Evolutionary conservation across 2,113 vertebrate species (phyloP).

Genomic region (Ailuropoda melanoleuca): DNA sequence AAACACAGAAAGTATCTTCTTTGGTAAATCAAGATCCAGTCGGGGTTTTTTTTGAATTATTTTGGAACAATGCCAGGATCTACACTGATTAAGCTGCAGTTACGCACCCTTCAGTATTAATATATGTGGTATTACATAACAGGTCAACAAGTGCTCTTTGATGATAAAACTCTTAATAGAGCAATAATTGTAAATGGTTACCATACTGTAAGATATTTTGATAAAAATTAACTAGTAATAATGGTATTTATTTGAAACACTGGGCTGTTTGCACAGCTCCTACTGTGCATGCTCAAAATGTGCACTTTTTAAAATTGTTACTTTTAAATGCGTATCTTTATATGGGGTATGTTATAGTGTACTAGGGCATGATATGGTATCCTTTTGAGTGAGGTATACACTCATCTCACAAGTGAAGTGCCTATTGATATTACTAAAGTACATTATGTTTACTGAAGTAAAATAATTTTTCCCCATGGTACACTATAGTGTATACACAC

Average conservation of each 20-base stretch:
- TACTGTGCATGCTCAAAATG: conserved; percentile 87
- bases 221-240: conserved; percentile 85
- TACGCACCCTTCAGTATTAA: conserved; percentile 83
- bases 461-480: conserved; percentile 79
- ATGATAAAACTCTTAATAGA: conserved; percentile 87
- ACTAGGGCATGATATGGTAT: conserved; percentile 84
- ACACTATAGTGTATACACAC: conserved; percentile 84
- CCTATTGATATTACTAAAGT: conserved; percentile 79
- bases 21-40: conserved; percentile 76
- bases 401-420: conserved; percentile 77
- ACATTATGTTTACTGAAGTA: conserved; percentile 78
- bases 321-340: conserved; percentile 84
- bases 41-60: conserved; percentile 66
- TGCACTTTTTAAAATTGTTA: conserved; percentile 90
- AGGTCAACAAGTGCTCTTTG: conserved; percentile 88
- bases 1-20: conserved; percentile 62
- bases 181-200: conserved; percentile 92
- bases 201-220: conserved; percentile 89
- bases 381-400: conserved; percentile 80
- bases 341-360: conserved; percentile 85
- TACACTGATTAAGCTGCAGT: conserved; percentile 78
- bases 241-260: conserved; percentile 88
- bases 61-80: conserved; percentile 81
- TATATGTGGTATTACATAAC: conserved; percentile 80
- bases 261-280: conserved; percentile 85